These are phyloP conservation scores for Euproctis similis DNA, from an alignment of 2,888 invertebrate genomes.

Conservation along the genomic window DNA sequence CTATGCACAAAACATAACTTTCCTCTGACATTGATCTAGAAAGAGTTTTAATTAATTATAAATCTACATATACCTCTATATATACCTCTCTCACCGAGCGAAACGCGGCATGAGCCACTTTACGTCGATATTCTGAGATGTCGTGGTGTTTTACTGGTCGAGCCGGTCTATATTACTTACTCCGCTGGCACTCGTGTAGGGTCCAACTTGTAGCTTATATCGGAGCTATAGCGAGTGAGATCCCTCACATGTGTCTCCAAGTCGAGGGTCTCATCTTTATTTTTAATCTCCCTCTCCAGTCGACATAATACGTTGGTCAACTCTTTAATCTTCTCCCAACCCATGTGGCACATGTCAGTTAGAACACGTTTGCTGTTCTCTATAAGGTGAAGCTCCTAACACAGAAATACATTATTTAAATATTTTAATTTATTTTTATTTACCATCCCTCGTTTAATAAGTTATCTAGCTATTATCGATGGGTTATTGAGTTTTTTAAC, in stretches of 20 bases:
- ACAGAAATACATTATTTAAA: not conserved
- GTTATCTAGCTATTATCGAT: too few species aligned
- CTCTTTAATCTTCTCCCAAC: conserved; percentile 87
- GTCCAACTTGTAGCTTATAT: conserved; percentile 89
- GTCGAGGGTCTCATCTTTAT: conserved; percentile 86
- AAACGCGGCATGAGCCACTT: too few species aligned
- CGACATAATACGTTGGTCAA: conserved; percentile 83
- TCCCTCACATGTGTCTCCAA: conserved; percentile 85
- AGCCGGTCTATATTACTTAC: conserved; percentile 46
- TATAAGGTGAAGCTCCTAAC: conserved; percentile 61
- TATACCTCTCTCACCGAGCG: too few species aligned
- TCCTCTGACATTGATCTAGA: conserved; percentile 82
- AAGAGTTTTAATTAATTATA: too few species aligned
- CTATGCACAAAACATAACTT: conserved; percentile 87
- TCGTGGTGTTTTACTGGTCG: too few species aligned
- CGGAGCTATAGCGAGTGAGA: conserved; percentile 83
- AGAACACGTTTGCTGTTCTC: conserved; percentile 64
- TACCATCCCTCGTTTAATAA: too few species aligned
- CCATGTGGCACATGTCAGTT: conserved; percentile 66
- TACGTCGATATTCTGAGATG: too few species aligned
- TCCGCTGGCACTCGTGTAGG: conserved; percentile 83
- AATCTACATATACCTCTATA: too few species aligned
- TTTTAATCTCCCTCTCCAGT: conserved; percentile 82
- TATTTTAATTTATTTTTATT: too few species aligned
- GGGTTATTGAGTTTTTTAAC: too few species aligned